Percentiles rank a stretch among this genome's conserved stretches.
Conservation (phyloP, 1,140 invertebrate species). For the Drosophila neocordata region DNA sequence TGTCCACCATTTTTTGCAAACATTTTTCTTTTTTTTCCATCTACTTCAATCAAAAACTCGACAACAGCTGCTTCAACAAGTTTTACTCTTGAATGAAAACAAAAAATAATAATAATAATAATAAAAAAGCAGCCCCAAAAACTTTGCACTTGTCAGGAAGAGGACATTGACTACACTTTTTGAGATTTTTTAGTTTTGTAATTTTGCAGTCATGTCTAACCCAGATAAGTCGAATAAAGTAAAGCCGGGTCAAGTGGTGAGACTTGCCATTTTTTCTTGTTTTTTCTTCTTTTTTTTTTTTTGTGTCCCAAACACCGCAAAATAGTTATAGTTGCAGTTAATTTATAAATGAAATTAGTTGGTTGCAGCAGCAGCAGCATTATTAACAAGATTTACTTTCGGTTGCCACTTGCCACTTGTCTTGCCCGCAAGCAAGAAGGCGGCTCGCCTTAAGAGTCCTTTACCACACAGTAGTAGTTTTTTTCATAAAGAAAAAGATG, state of each 20-base stretch:
- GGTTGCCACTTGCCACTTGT: conserved; percentile 19
- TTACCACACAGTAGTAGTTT: conserved; percentile 2
- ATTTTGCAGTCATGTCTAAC: neutral
- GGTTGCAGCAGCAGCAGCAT: conserved; percentile 21
- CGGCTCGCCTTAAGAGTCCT: conserved; percentile 11
- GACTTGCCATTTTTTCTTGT: too few species aligned
- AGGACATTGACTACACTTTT: neutral
- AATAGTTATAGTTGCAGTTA: conserved; percentile 37
- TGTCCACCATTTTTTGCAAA: conserved; percentile 11
- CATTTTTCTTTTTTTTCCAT: neutral
- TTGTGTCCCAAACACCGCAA: conserved; percentile 18
- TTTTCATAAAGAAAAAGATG: neutral
- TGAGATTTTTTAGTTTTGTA: neutral
- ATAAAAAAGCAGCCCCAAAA: conserved; percentile 31
- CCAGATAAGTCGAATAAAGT: neutral
- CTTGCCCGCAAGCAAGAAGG: conserved; percentile 1
- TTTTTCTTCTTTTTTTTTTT: neutral
- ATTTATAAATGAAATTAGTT: conserved; percentile 50
- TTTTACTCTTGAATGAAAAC: conserved; percentile 24
- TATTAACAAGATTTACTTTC: conserved; percentile 42
- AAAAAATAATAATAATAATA: conserved; percentile 35
- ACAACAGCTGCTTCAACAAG: conserved; percentile 33
- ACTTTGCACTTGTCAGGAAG: conserved; percentile 26
- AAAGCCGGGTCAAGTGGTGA: neutral
- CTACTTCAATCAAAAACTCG: conserved; percentile 14